These are phyloP conservation scores for Xiphorhynchus erythropygius DNA, from an alignment of 2,797 vertebrate species.

Conservation along the genomic window DNA sequence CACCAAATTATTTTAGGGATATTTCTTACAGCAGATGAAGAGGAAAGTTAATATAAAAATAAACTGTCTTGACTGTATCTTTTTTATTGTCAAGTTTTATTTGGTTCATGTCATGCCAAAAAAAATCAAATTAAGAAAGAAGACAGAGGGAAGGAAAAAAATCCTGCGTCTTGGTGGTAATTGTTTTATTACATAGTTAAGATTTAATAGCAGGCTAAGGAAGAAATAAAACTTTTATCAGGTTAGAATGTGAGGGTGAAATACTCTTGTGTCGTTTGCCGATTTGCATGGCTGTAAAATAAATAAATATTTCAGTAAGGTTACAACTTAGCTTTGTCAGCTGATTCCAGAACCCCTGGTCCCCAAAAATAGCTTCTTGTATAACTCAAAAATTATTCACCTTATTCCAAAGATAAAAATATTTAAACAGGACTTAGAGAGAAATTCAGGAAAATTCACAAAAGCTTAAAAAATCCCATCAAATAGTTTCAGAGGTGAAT, in stretches of 20 bases:
- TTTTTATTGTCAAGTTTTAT: not conserved
- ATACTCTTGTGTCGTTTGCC: not conserved
- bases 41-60: not conserved
- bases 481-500: not conserved
- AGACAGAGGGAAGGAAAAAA: not conserved
- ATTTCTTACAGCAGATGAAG: not conserved
- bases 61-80: not conserved
- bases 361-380: not conserved
- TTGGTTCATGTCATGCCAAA: not conserved
- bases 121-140: not conserved
- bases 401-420: not conserved
- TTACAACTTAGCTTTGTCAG: not conserved
- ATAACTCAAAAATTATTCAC: not conserved
- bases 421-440: not conserved
- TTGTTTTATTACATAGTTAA: not conserved
- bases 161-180: not conserved
- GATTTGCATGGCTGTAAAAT: not conserved
- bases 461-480: not conserved
- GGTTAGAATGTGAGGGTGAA: not conserved
- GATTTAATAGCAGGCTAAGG: not conserved
- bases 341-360: not conserved
- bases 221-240: not conserved
- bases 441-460: not conserved
- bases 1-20: not conserved
- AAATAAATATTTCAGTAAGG: not conserved